Base-by-base conservation (phyloP, 2,888 invertebrate genomes). In the Trichopria drosophilae region DNA sequence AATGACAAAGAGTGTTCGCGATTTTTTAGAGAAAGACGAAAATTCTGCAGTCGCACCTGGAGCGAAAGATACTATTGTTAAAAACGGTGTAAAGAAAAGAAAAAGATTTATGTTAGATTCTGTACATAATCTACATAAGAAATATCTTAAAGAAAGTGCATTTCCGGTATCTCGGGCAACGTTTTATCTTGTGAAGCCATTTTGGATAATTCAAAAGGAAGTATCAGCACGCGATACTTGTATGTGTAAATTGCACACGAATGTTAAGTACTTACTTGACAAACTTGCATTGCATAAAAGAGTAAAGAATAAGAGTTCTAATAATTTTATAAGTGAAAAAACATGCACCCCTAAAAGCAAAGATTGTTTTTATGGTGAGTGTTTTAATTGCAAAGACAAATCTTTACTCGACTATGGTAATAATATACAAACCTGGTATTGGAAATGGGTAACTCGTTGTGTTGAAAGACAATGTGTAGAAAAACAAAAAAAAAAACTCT, bases 11-110 rank as follows among this genome's bases (percentile, higher is more conserved):
- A n/a, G n/a, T n/a, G n/a, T n/a, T n/a, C n/a, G n/a, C n/a, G n/a
- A n/a, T n/a, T n/a, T n/a, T n/a, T 41, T 51, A 1, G 48, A 47
- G 23, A 53, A 20, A 42, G 44, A 55, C 32, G 55, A 52, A 23
- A 52, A 55, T 40, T 52, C 47, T 15, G 28, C 50, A 6, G 26
- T 28, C 18, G 44, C 48, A 51, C 51, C 54, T 5, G 43, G 46
- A 15, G 22, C 41, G 19, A 43, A 53, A 13, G 50, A 51, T 37
- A 37, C 46, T 29, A 32, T 51, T 9, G 16, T 31, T 9, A 48
- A 51, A 44, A 34, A 42, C 39, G 42, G 51, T n/a, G 19, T 23
- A 12, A 39, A 23, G 20, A 55, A 40, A 34, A 19, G 55, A 22
- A 51, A 48, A 31, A 13, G 45, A 31, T 55, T 26, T 44, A 41